Conservation (phyloP, 2,113 vertebrate genomes). For the Hippocampus guttulatus region DNA sequence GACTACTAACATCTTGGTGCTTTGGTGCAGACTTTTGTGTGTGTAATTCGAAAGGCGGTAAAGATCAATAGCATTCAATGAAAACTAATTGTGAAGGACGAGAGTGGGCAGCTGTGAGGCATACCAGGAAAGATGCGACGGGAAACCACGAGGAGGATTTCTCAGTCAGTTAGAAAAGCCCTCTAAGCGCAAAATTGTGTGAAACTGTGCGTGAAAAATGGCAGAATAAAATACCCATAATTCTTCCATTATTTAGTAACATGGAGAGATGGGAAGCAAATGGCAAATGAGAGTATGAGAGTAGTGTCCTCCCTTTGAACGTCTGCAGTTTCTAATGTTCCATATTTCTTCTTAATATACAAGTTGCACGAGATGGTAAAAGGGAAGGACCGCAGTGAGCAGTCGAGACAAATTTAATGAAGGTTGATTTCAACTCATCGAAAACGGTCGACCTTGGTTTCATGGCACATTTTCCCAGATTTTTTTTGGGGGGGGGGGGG, state of each 20-base stretch:
- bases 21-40: conserved; percentile 60
- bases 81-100: conserved; percentile 72
- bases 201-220: conserved; percentile 74
- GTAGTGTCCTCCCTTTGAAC: conserved; percentile 19
- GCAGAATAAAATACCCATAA: conserved; percentile 67
- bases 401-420: neutral
- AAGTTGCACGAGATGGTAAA: neutral
- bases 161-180: conserved; percentile 64
- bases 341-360: conserved; percentile 3
- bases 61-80: conserved; percentile 76
- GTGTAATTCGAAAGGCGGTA: conserved; percentile 69
- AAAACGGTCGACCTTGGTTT: neutral
- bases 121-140: conserved; percentile 53
- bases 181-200: conserved; percentile 68
- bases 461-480: neutral
- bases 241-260: conserved; percentile 75
- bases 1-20: conserved; percentile 71
- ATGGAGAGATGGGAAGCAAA: conserved; percentile 54
- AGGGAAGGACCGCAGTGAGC: conserved; percentile 1
- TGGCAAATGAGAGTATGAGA: conserved; percentile 18
- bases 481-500: no score
- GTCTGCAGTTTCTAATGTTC: conserved; percentile 12
- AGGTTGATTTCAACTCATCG: no score
- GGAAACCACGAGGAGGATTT: conserved; percentile 48
- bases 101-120: conserved; percentile 47